Evolutionary conservation across 2,888 invertebrate genomes (phyloP).

Genomic region (Agriotes lineatus): DNA sequence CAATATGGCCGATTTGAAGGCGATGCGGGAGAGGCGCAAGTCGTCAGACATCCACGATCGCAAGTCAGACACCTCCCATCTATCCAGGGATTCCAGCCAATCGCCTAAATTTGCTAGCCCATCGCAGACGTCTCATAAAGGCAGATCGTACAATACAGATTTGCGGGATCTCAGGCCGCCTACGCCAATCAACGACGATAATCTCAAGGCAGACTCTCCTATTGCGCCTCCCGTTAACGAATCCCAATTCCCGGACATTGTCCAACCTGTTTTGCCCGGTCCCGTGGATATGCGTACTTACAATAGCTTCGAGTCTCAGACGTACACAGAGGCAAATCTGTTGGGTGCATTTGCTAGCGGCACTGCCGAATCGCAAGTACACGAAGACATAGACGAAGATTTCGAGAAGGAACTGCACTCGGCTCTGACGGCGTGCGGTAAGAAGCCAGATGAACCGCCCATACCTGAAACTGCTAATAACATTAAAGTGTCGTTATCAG

Average conservation of each 20-base stretch:
- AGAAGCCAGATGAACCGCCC: slow-evolving; percentile 65
- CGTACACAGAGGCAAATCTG: slow-evolving; percentile 74
- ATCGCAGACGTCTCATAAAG: slow-evolving; percentile 62
- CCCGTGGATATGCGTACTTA: slow-evolving; percentile 93
- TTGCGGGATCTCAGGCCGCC: slow-evolving; percentile 67
- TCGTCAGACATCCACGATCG: slow-evolving; percentile 78
- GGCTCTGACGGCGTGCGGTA: slow-evolving; percentile 73
- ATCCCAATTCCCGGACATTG: slow-evolving; percentile 70
- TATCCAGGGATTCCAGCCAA: slow-evolving; percentile 67
- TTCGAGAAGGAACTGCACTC: slow-evolving; percentile 82
- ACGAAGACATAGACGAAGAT: slow-evolving; percentile 82
- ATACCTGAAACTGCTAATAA: slow-evolving; percentile 68
- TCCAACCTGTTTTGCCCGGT: slow-evolving; percentile 83
- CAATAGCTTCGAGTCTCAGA: slow-evolving; percentile 73
- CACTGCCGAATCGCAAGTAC: slow-evolving; percentile 75
- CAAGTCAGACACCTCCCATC: slow-evolving; percentile 68
- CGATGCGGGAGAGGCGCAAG: slow-evolving; percentile 82
- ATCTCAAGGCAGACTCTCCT: slow-evolving; percentile 48
- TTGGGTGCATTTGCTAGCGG: slow-evolving; percentile 76
- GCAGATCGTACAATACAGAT: slow-evolving; percentile 63
- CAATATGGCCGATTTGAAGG: slow-evolving; percentile 79
- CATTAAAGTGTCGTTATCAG: slow-evolving; percentile 81
- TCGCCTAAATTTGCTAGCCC: slow-evolving; percentile 73
- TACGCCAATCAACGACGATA: slow-evolving; percentile 66
- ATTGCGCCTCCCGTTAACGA: slow-evolving; percentile 52